Percentiles rank a stretch among this genome's conserved stretches.
Evolutionary conservation across 2,113 vertebrate species (phyloP).

Genomic region (Odontesthes bonariensis): DNA sequence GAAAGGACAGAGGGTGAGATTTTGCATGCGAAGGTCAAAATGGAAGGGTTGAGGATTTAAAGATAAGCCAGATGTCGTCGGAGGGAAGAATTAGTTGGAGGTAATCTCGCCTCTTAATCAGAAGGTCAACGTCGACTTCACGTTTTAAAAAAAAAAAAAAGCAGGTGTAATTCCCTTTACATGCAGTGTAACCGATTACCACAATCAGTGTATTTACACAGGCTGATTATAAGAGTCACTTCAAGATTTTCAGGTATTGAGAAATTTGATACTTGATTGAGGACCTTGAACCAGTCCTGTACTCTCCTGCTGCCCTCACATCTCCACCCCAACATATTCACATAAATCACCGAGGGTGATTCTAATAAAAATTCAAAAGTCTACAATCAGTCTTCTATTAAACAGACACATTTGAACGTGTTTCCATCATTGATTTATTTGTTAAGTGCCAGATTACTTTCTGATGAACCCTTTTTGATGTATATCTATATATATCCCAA

Average conservation of each 20-base stretch:
- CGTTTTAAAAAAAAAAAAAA: not conserved
- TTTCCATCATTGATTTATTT: no score
- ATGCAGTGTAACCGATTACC: not conserved
- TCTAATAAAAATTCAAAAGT: no score
- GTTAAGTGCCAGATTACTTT: not conserved
- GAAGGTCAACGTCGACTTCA: not conserved
- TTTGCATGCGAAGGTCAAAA: slow-evolving; percentile 49
- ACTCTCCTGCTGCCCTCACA: no score
- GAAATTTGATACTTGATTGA: no score
- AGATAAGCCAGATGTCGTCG: slow-evolving; percentile 20
- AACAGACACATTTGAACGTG: not conserved
- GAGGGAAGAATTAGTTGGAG: slow-evolving; percentile 25
- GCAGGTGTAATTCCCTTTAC: no score
- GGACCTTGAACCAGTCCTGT: no score
- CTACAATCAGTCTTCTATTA: no score
- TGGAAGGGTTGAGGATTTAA: slow-evolving; percentile 13
- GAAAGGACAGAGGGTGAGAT: slow-evolving; percentile 33
- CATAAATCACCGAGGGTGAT: no score
- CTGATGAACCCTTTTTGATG: not conserved
- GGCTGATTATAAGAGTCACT: no score
- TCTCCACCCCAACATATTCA: no score
- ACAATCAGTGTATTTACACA: not conserved
- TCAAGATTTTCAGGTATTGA: no score
- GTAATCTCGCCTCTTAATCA: not conserved
- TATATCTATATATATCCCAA: no score